Conservation (phyloP, 2,888 invertebrate species). For the Orthosia cruda region DNA sequence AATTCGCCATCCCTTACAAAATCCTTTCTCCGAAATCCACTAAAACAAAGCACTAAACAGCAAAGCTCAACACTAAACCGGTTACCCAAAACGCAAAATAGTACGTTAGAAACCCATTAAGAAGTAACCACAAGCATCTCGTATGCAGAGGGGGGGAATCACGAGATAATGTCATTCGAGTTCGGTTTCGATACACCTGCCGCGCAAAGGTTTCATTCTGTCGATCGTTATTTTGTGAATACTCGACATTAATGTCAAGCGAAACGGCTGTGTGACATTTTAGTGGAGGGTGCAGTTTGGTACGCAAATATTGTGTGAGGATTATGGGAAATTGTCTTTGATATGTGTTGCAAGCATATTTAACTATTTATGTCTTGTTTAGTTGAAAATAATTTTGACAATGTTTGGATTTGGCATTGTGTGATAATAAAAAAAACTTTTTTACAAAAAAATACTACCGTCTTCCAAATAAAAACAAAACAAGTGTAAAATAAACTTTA, state of each 20-base stretch:
- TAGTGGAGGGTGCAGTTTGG: conserved; percentile 34
- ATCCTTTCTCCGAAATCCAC: background rate
- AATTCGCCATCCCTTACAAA: conserved; percentile 10
- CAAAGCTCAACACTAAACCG: conserved; percentile 43
- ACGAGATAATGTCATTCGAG: conserved; percentile 51
- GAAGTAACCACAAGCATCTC: conserved; percentile 69
- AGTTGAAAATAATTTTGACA: no score
- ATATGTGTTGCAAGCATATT: background rate
- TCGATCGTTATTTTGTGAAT: conserved; percentile 54
- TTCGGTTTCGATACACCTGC: conserved; percentile 53
- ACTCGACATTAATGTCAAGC: conserved; percentile 62
- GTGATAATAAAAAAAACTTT: no score
- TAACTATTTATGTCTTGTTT: background rate
- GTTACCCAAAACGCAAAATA: conserved; percentile 58
- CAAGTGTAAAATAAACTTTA: no score
- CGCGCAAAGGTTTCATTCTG: conserved; percentile 49
- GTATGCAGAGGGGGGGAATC: conserved; percentile 67
- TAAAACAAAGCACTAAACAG: conserved; percentile 23
- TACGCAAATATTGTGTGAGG: background rate
- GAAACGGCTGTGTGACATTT: conserved; percentile 46
- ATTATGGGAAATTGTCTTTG: conserved; percentile 2
- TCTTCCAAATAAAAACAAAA: no score
- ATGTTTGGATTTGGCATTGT: no score
- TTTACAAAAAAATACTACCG: no score
- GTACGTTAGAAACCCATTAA: conserved; percentile 65